These are phyloP conservation scores for Drosophila asahinai DNA, from an alignment of 1,140 invertebrate genomes.

Conservation along the genomic window DNA sequence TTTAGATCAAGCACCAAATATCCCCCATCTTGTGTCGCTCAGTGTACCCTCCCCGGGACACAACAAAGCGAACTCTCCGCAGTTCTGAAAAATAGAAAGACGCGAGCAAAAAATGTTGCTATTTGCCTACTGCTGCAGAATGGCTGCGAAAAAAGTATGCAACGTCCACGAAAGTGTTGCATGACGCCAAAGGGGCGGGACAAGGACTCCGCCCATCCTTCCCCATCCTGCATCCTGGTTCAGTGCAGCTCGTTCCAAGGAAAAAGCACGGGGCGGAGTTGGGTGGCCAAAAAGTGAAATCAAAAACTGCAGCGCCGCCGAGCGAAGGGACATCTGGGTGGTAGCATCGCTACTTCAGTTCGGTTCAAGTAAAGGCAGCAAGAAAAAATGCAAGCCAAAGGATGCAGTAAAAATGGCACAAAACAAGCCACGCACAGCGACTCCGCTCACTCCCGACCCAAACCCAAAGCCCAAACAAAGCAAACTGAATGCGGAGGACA, in stretches of 20 bases:
- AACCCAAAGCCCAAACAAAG: constrained; percentile 50
- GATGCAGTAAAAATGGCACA: constrained; percentile 80
- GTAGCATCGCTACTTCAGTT: constrained; percentile 70
- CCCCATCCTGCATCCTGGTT: constrained; percentile 57
- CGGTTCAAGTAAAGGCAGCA: constrained; percentile 71
- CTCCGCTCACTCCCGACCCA: constrained; percentile 14
- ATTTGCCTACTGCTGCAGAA: constrained; percentile 64
- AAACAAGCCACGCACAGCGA: constrained; percentile 54
- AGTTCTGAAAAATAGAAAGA: constrained; percentile 58
- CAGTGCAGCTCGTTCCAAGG: constrained; percentile 54
- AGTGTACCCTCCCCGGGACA: constrained; percentile 29
- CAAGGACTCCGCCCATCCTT: constrained; percentile 4
- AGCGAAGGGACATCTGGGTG: constrained; percentile 18
- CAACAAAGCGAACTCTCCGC: constrained; percentile 50
- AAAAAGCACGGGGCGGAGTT: constrained; percentile 30
- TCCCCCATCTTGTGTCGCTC: constrained; percentile 5
- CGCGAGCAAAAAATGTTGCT: constrained; percentile 46
- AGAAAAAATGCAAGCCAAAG: constrained; percentile 83
- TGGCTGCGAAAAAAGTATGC: constrained; percentile 47
- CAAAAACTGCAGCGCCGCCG: constrained; percentile 74
- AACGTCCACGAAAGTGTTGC: constrained; percentile 54
- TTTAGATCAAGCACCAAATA: neutral
- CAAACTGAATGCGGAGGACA: constrained; percentile 42
- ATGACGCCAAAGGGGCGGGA: constrained; percentile 61
- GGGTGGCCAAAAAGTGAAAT: constrained; percentile 75